These are phyloP conservation scores for Thamnaconus septentrionalis DNA, from an alignment of 2,113 vertebrate species.

Conservation along the genomic window DNA sequence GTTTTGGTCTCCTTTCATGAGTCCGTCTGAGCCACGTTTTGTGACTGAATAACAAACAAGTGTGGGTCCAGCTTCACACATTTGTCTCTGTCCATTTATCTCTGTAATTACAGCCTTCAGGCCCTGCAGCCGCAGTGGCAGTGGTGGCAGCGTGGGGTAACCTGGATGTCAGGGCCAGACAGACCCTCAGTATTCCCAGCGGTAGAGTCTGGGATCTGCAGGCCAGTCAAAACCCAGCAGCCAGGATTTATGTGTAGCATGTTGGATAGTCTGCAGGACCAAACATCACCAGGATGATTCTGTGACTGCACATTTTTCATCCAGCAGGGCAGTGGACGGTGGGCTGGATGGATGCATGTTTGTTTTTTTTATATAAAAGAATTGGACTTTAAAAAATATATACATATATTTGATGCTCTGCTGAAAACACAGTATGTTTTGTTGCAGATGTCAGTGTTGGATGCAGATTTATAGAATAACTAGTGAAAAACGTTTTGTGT, in stretches of 20 bases:
- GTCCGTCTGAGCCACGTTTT: too few species aligned
- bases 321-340: conserved; percentile 30
- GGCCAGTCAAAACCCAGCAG: conserved; percentile 55
- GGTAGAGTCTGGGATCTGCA: conserved; percentile 64
- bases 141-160: conserved; percentile 45
- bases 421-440: too few species aligned
- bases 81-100: neutral
- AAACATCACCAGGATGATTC: conserved; percentile 59
- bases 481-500: too few species aligned
- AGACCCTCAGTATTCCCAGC: conserved; percentile 62
- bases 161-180: conserved; percentile 55
- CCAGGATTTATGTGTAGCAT: conserved; percentile 53
- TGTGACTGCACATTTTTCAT: conserved; percentile 55
- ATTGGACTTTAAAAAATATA: too few species aligned
- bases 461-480: too few species aligned
- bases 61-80: conserved; percentile 30
- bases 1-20: neutral
- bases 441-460: too few species aligned
- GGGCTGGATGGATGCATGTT: too few species aligned
- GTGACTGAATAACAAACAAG: neutral
- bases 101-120: conserved; percentile 68
- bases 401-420: too few species aligned
- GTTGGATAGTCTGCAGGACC: conserved; percentile 47
- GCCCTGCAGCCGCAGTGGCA: conserved; percentile 14
- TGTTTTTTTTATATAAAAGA: too few species aligned